Evolutionary conservation across 1,140 invertebrate species (phyloP).

Genomic region (Trachymyrmex septentrionalis): DNA sequence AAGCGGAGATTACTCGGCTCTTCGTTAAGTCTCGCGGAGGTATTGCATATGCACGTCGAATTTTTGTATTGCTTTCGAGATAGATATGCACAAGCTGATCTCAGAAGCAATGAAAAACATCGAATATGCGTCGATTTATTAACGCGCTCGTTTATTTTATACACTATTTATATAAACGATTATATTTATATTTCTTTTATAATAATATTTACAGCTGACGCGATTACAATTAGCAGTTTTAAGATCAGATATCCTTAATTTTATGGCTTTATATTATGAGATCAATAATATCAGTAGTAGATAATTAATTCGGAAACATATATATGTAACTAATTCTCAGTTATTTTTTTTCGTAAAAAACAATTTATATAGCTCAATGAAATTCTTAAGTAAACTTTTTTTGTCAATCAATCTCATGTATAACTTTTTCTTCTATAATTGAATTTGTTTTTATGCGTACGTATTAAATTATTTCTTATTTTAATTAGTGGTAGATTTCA

Average conservation of each 20-base stretch:
- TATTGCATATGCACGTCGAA: background rate
- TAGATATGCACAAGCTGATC: background rate
- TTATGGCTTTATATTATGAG: background rate
- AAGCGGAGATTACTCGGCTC: background rate
- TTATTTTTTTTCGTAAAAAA: background rate
- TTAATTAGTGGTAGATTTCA: background rate
- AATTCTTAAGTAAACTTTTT: background rate
- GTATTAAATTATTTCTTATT: slow-evolving; percentile 7
- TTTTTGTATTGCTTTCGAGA: background rate
- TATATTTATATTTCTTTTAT: background rate
- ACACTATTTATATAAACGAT: too few relatives aligned
- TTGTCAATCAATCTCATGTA: background rate
- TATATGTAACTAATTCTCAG: background rate
- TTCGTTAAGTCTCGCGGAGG: slow-evolving; percentile 1
- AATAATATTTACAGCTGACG: background rate
- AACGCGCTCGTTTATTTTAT: background rate
- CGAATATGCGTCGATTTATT: background rate
- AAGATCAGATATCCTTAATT: background rate
- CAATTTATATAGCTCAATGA: background rate
- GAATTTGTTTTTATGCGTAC: background rate
- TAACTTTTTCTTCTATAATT: background rate
- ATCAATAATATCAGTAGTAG: background rate
- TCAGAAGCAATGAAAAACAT: background rate
- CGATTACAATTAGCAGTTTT: background rate
- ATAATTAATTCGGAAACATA: background rate